phyloP scores from a whole-genome alignment of 2,888 invertebrate species.

The Agrotis puta region DNA sequence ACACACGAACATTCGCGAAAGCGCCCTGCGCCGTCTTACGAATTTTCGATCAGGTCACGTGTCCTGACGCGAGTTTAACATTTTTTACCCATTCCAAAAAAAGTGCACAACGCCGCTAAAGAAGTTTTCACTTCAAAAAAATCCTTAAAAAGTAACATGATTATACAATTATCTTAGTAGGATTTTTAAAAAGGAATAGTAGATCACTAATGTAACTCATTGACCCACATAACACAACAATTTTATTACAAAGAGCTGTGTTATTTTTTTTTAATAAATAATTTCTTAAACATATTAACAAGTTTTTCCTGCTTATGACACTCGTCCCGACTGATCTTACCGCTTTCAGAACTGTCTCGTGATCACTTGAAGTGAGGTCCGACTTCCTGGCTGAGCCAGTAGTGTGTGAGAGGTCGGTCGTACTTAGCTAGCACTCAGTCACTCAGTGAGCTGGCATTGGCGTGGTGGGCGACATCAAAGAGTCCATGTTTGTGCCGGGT shows the following conservation, averaged over 20 bases:
- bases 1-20: too few relatives aligned
- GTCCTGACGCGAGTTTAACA: too few relatives aligned
- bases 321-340: background rate
- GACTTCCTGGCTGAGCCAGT: slow-evolving; percentile 4
- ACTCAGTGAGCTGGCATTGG: slow-evolving; percentile 5
- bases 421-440: slow-evolving; percentile 2
- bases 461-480: slow-evolving; percentile 38
- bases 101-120: too few relatives aligned
- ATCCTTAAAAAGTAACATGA: too few relatives aligned
- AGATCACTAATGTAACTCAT: too few relatives aligned
- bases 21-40: too few relatives aligned
- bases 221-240: too few relatives aligned
- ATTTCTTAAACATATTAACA: background rate
- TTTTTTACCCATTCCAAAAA: too few relatives aligned
- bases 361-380: slow-evolving; percentile 38
- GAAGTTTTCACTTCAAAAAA: too few relatives aligned
- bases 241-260: background rate
- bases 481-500: slow-evolving; percentile 42
- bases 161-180: too few relatives aligned
- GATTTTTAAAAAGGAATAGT: too few relatives aligned
- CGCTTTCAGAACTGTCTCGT: background rate
- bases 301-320: background rate
- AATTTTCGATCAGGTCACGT: too few relatives aligned
- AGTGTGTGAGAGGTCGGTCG: slow-evolving; percentile 36
- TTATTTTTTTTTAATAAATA: background rate